Base-by-base conservation (phyloP, 2,797 vertebrate species). In the Bradypus variegatus region DNA sequence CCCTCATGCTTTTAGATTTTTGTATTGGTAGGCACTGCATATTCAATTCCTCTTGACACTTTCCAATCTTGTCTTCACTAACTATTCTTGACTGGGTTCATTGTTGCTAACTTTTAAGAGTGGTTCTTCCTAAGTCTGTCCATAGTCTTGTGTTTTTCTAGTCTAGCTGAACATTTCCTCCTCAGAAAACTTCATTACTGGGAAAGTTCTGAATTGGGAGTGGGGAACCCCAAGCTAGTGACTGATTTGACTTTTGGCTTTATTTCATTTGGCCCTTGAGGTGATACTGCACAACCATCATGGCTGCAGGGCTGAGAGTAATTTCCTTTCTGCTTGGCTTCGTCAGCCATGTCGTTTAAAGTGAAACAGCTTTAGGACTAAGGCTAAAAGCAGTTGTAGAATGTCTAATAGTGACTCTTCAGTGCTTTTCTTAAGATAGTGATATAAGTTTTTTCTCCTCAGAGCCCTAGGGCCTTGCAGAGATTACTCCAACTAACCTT, bases 181-280 rank as follows among this genome's bases (percentile, higher is more conserved):
- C 95, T 96, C 95, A 92, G 88, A 94, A 93, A 96, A 95, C 77
- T 95, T 88, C 90, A 89, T 91, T 96, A 96, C 96, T 95, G 81
- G 92, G 95, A 96, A 96, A 94, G 91, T 77, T 94, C 86, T 95
- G n/a, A 78, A 21, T 65, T 91, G 79, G 88, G 41, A 69, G 38
- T 91, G 78, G 95, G 94, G 79, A 94, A 85, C 72, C 91, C 90
- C 84, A 92, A 53, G 93, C 94, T 91, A 94, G 14, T 93, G 91
- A 95, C 82, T 95, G 93, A 91, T 93, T 92, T 48, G 80, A 86
- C 58, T 93, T 87, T 93, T 96, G 96, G 93, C 92, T 75, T 94
- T 88, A 84, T 94, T 95, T 95, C 95, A 93, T 82, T 90, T 96
- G 95, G 92, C 95, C 45, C 23, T 94, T 60, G 67, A 82, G 70